Evolutionary conservation across 2,888 invertebrate species (phyloP), one percentile per base, ranked within the genome.

Genomic region (Tiliacea citrago): DNA sequence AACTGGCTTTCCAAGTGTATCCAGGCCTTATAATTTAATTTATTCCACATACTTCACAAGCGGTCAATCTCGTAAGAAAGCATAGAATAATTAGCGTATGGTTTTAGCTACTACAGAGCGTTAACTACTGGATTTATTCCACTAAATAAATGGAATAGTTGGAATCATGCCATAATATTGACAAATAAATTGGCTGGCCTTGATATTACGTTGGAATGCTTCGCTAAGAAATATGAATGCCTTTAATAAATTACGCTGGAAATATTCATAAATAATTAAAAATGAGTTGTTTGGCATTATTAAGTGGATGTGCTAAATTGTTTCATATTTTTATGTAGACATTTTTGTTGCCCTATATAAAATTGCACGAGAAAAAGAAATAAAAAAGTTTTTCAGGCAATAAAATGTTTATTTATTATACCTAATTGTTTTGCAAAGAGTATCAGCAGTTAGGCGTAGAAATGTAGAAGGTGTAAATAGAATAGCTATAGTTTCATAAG

Each of bases 151-250:
- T 90, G 90, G 86, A 86, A 88, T 88, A 88, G 85, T 89, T 92
- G 92, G 92, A 91, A 82, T 86, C 78, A 74, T 92, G 91, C 93
- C 92, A 92, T 88, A 86, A 83, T 89, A 87, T 90, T 89, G 89
- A 90, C 90, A 90, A 90, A 91, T 89, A 89, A 88, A 86, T 89
- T 82, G 78, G 42, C 77, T 51, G 79, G 71, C 83, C 88, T 88
- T 88, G 85, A 80, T 78, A 84, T 75, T 79, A 84, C 77, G 75
- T 81, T 73, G 72, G 86, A 87, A 86, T 88, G 85, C 75, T 82
- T 39, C 53, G 57, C 74, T 75, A 76, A 80, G 77, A 84, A 86
- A 71, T 86, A 84, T 83, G 77, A 87, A 78, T 80, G 83, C 75
- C 80, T 82, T 84, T 79, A 75, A 78, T 75, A 83, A 76, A 77